Evolutionary conservation across 2,797 vertebrate genomes (phyloP), one percentile per base, ranked within the genome.

Genomic region (Rhabdophis nuchalis): DNA sequence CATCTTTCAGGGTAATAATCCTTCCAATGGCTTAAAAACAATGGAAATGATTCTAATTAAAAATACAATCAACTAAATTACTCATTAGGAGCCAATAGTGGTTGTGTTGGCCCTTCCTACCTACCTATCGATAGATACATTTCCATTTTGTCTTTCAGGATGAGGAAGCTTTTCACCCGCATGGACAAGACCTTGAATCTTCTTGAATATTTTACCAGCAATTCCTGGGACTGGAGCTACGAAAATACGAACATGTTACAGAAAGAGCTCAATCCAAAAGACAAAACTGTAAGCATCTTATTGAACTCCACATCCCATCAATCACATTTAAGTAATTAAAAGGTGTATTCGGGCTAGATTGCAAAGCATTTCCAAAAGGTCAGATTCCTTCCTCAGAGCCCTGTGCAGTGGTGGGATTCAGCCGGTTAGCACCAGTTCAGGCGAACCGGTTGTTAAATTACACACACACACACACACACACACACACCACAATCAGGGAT

Each of bases 201-300:
- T 93, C 94, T 99, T 96, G 98, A 99, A 96, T 99, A 99, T 72
- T 99, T 99, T 97, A 97, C 98, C 96, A 98, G 97, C 89, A 98
- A 97, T 96, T 98, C 98, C 93, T 99, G 99, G 99, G 97, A 98
- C 13, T 99, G 99, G 99, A 98, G 98, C 97, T 98, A 98, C 0
- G 98, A 98, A 85, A 99, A 99, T 94, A 97, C 98, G 89, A 98
- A 92, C 96, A 99, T 98, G 98, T 96, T 99, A 96, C 97, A 99
- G 98, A 97, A 96, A 32, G 98, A 98, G 61, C 97, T 99, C 25
- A 99, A 97, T 87, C 97, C 98, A 0, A 99, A 99, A 86, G 99
- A 99, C 97, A 98, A 97, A 96, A 99, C 98, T 97, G 99, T 99
- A 94, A 96, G 68, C 93, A 77, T 23, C 0, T n/a, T 86, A 1